Percentiles rank a stretch among this genome's conserved stretches.
phyloP scores from a whole-genome alignment of 2,113 vertebrate species.

The Syngnathus floridae region DNA sequence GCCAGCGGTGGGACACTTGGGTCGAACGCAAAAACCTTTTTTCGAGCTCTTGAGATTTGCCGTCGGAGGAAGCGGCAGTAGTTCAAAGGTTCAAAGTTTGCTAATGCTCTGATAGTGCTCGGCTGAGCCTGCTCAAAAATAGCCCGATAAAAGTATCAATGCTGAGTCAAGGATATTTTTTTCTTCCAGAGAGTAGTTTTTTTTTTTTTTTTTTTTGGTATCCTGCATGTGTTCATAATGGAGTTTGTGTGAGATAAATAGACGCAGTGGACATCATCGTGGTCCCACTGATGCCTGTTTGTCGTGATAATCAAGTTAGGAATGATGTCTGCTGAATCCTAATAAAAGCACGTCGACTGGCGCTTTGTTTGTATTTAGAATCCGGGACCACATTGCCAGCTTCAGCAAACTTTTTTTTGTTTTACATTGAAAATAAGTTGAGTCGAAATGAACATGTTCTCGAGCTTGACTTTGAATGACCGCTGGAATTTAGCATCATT shows the following conservation, averaged over 20 bases:
- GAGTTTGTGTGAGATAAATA: neutral
- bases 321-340: constrained; percentile 5
- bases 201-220: neutral
- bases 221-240: neutral
- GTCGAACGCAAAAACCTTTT: constrained; percentile 34
- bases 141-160: neutral
- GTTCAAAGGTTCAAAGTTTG: constrained; percentile 48
- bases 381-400: neutral
- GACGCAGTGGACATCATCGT: neutral
- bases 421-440: too few relatives aligned
- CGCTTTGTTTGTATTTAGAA: neutral
- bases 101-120: constrained; percentile 22
- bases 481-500: neutral
- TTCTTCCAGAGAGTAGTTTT: too few relatives aligned
- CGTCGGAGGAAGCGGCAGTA: constrained; percentile 28
- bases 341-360: neutral
- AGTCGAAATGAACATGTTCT: neutral
- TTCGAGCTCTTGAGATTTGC: constrained; percentile 22
- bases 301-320: constrained; percentile 5
- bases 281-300: neutral
- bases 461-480: neutral
- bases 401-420: neutral
- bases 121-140: constrained; percentile 22
- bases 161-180: constrained; percentile 12
- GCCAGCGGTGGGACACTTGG: neutral